These are phyloP conservation scores for Sylvia borin DNA, from an alignment of 2,797 vertebrate genomes.

Conservation along the genomic window DNA sequence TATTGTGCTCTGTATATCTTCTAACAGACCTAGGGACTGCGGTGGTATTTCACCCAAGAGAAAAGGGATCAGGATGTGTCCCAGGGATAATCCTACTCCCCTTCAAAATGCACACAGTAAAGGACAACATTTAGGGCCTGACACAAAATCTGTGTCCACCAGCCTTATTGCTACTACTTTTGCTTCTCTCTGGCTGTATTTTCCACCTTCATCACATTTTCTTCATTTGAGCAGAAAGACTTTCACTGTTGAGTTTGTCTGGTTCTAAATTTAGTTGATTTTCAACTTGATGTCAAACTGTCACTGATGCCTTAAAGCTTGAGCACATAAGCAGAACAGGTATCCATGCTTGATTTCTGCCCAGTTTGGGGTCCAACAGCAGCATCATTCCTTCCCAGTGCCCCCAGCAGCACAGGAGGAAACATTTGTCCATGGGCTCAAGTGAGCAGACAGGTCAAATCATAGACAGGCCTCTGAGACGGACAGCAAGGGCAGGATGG, in stretches of 20 bases:
- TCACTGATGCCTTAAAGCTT: not conserved
- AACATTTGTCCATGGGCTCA: fast-evolving
- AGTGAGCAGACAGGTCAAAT: not conserved
- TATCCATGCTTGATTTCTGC: not conserved
- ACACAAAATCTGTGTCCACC: not conserved
- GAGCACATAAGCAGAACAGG: not conserved
- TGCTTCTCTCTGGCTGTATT: not conserved
- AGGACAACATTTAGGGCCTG: not conserved
- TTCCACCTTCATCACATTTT: not conserved
- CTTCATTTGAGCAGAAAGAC: not conserved
- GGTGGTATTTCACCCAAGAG: not conserved
- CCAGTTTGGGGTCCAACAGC: not conserved
- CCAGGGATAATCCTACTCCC: not conserved
- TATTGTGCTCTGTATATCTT: not conserved
- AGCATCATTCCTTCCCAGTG: not conserved
- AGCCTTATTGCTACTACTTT: not conserved
- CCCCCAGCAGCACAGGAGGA: not conserved
- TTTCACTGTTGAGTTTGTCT: not conserved
- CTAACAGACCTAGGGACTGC: not conserved
- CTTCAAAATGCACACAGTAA: not conserved
- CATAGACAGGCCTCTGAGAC: not conserved
- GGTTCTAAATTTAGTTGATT: not conserved
- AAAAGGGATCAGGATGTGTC: not conserved
- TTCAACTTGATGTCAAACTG: not conserved
- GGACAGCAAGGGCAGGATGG: not conserved